Evolutionary conservation across 2,113 vertebrate species (phyloP).

Genomic region (Oryzias javanicus): DNA sequence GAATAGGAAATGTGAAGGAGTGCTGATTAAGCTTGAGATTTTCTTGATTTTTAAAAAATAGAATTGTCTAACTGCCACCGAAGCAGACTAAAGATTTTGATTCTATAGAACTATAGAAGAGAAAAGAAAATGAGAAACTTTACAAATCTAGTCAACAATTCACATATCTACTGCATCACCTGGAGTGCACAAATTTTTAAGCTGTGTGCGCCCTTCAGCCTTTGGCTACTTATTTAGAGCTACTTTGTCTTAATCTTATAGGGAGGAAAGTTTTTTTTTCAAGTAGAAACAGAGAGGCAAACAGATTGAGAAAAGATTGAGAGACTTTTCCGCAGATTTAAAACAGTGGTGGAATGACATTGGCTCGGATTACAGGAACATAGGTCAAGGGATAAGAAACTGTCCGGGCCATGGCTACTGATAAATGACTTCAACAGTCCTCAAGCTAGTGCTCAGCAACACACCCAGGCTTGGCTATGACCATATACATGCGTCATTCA

Average conservation of each 20-base stretch:
- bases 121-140: not conserved
- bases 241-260: not conserved
- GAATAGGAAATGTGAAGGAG: too few relatives aligned
- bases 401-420: conserved; percentile 37
- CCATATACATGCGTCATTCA: conserved; percentile 12
- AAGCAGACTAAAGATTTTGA: too few relatives aligned
- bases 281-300: conserved; percentile 25
- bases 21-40: too few relatives aligned
- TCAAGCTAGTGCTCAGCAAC: conserved; percentile 42
- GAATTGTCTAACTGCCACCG: too few relatives aligned
- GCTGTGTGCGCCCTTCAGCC: too few relatives aligned
- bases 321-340: conserved; percentile 30
- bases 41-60: too few relatives aligned
- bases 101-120: too few relatives aligned
- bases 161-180: too few relatives aligned
- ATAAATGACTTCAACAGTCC: conserved; percentile 55
- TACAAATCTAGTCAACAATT: not conserved
- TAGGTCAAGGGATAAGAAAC: conserved; percentile 52
- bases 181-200: too few relatives aligned
- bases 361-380: conserved; percentile 51
- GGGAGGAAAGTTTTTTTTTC: conserved; percentile 44
- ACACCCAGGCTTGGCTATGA: conserved; percentile 32
- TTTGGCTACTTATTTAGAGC: too few relatives aligned
- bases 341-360: conserved; percentile 42
- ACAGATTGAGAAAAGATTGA: conserved; percentile 45